Evolutionary conservation across 1,140 invertebrate species (phyloP).

Genomic region (Eurosta solidaginis): DNA sequence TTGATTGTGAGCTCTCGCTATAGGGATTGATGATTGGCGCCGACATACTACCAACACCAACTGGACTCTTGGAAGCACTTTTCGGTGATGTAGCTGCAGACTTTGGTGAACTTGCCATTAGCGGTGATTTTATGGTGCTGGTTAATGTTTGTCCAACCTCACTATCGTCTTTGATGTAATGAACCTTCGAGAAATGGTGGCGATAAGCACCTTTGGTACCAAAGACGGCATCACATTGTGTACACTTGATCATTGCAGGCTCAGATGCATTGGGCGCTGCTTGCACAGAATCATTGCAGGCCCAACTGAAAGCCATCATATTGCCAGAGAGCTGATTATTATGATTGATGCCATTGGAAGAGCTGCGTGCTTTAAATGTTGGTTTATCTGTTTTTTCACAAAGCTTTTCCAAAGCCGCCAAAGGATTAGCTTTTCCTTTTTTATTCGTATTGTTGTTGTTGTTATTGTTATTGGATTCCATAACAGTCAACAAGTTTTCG

Average conservation of each 20-base stretch:
- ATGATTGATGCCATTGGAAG: constrained; percentile 54
- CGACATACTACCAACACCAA: constrained; percentile 33
- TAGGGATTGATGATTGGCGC: constrained; percentile 65
- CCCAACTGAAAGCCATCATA: constrained; percentile 90
- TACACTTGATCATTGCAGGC: constrained; percentile 89
- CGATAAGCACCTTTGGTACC: constrained; percentile 95
- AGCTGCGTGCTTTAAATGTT: constrained; percentile 46
- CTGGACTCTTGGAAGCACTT: constrained; percentile 49
- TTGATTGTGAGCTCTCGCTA: constrained; percentile 92
- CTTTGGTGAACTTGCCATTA: constrained; percentile 51
- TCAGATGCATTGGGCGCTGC: constrained; percentile 64
- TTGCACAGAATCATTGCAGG: constrained; percentile 87
- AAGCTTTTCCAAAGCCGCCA: constrained; percentile 91
- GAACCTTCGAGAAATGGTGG: constrained; percentile 95
- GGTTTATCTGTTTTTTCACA: constrained; percentile 86
- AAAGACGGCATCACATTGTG: constrained; percentile 94
- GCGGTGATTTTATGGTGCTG: constrained; percentile 48
- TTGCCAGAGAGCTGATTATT: constrained; percentile 70
- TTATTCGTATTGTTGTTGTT: constrained; percentile 46
- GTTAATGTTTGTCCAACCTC: constrained; percentile 74
- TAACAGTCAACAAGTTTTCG: constrained; percentile 50
- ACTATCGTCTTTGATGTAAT: constrained; percentile 84
- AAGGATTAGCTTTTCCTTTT: constrained; percentile 79
- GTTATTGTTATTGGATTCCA: constrained; percentile 55
- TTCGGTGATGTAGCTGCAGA: constrained; percentile 46